Evolutionary conservation across 2,888 invertebrate species (phyloP), one percentile per base, ranked within the genome.

Genomic region (Strigamia transsilvanica): DNA sequence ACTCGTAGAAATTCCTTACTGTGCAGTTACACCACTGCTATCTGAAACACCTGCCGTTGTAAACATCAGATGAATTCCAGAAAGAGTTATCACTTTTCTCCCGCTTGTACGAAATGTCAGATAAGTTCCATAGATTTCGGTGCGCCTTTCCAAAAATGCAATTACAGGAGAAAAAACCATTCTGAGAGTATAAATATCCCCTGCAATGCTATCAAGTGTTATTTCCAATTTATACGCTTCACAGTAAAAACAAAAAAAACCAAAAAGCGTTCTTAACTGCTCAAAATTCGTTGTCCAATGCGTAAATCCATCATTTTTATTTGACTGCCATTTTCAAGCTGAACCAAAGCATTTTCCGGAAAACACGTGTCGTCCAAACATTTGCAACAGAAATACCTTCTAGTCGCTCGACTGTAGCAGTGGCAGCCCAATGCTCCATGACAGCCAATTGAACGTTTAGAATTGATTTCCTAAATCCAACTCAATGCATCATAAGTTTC

Each of bases 111-210:
- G 27, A 32, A 83, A 38, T 21, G 46, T 18, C n/a, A 83, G 80
- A 61, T 83, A 83, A 27, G 80, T 80, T 10, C 80, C 83, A n/a
- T 79, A 27, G 12, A 46, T 80, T 27, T 83, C 21, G 7, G 83
- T 51, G 34, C 83, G 32, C 2, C 83, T 66, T 38, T 83, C 83
- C 42, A 83, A 42, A 80, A 83, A 83, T 7, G 80, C 82, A 12
- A 83, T 82, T n/a, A 83, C 80, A 0, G 79, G 82, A 23, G 77
- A 82, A 73, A 51, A 83, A 3, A n/a, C 15, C 27, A 80, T 32
- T 38, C 18, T 23, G 13, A 38, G 82, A 46, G 13, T 13, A n/a
- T 46, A 46, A 46, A 46, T 46, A 46, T 46, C 46, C 46, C n/a
- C 46, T 46, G 46, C 13, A 46, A 46, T 46, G 12, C 12, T 46